Percentiles rank a stretch among this genome's conserved stretches.
Evolutionary conservation across 1,140 invertebrate genomes (phyloP).

Genomic region (Palaemon carinicauda): DNA sequence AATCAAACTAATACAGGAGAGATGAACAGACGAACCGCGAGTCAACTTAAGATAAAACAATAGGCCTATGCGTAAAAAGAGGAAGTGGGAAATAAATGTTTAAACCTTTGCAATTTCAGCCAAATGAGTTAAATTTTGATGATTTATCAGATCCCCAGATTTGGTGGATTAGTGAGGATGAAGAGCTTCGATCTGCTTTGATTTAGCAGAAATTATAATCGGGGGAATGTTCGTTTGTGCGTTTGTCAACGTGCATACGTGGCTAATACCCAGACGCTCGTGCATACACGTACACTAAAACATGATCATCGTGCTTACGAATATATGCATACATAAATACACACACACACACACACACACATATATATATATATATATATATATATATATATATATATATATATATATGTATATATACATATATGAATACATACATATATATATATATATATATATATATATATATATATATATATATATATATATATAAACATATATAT

Average conservation of each 20-base stretch:
- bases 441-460: slow-evolving; percentile 6
- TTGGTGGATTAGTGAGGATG: no score
- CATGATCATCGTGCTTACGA: no score
- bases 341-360: background rate
- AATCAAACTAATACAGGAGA: no score
- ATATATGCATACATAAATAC: no score
- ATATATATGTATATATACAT: background rate
- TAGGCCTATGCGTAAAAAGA: no score
- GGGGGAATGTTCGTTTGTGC: background rate
- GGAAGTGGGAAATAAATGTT: no score
- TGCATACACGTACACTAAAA: background rate
- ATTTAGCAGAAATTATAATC: background rate
- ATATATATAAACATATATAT: background rate
- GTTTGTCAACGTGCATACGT: background rate
- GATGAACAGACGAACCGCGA: no score
- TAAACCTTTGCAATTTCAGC: no score
- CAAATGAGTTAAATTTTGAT: no score
- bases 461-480: background rate
- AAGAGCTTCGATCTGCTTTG: no score
- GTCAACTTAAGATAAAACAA: no score
- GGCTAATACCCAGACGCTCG: background rate
- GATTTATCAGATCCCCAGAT: no score
- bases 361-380: background rate
- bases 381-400: slow-evolving; percentile 3
- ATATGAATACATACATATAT: background rate